Conservation (phyloP, 2,797 vertebrate genomes). For the Synaphobranchus kaupii region DNA sequence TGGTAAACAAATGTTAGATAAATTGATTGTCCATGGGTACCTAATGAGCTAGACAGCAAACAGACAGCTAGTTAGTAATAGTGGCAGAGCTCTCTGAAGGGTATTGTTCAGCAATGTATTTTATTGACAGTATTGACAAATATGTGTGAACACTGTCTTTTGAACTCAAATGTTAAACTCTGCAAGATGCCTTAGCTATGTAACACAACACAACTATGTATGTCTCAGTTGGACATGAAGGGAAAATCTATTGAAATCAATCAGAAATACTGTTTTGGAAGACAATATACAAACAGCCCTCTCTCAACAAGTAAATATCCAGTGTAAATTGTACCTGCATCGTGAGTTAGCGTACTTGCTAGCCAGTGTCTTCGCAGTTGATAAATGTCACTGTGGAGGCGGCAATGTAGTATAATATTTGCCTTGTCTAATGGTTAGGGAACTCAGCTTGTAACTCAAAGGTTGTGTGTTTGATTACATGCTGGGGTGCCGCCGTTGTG, state of each 20-base stretch:
- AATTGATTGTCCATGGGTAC: neutral
- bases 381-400: neutral
- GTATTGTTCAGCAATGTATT: neutral
- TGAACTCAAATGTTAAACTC: neutral
- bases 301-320: neutral
- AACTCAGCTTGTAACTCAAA: neutral
- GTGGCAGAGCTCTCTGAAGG: neutral
- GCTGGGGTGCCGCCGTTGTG: neutral
- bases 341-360: neutral
- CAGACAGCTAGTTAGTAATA: neutral
- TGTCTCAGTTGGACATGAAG: neutral
- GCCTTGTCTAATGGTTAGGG: neutral
- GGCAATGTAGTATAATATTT: neutral
- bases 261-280: neutral
- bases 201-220: neutral
- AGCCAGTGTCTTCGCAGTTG: neutral
- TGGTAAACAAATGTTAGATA: constrained; percentile 4
- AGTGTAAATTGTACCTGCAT: neutral
- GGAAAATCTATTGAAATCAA: neutral
- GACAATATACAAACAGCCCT: neutral
- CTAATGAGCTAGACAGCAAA: neutral
- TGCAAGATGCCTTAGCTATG: neutral
- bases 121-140: neutral
- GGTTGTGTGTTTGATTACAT: constrained; percentile 2
- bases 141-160: neutral